Percentiles rank a stretch among this genome's conserved stretches.
These are phyloP conservation scores for Mythimna impura DNA, from an alignment of 2,888 invertebrate genomes.

Conservation along the genomic window DNA sequence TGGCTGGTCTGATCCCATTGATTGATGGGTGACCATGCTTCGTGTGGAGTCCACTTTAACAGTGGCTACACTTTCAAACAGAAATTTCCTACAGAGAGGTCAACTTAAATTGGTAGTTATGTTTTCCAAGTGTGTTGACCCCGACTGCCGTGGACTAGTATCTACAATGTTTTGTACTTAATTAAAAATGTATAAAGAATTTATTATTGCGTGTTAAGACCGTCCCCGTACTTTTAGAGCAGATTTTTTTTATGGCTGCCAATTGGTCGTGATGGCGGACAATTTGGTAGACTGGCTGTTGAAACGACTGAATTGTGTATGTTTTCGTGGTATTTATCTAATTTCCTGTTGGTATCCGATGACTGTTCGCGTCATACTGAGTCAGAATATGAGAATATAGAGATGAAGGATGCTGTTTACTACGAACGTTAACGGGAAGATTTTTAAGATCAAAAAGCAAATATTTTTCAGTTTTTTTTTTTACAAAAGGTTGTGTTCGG, in stretches of 20 bases:
- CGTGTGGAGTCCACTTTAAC: constrained; percentile 74
- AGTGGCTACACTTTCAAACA: constrained; percentile 56
- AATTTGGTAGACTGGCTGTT: constrained; percentile 65
- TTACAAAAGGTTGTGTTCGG: constrained; percentile 1
- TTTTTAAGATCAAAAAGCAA: not conserved
- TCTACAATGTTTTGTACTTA: constrained; percentile 86
- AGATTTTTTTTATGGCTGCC: constrained; percentile 75
- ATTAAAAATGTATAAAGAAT: constrained; percentile 88
- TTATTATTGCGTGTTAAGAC: constrained; percentile 83
- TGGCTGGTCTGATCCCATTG: constrained; percentile 88
- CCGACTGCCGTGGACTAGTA: constrained; percentile 79
- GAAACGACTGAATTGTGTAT: constrained; percentile 63
- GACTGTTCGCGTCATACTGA: constrained; percentile 70
- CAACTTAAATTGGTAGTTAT: constrained; percentile 74
- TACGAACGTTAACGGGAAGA: constrained; percentile 8
- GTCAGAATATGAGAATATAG: constrained; percentile 64
- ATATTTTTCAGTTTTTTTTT: not conserved
- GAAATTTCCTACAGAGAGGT: constrained; percentile 61
- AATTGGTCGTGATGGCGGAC: constrained; percentile 68
- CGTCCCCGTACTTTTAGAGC: constrained; percentile 81
- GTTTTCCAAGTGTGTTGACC: constrained; percentile 87
- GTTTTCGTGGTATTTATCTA: constrained; percentile 76
- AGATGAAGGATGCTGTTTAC: constrained; percentile 40
- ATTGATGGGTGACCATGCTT: constrained; percentile 90
- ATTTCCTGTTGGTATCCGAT: constrained; percentile 82